Evolutionary conservation across 2,113 vertebrate genomes (phyloP).

Genomic region (Mixornis gularis): DNA sequence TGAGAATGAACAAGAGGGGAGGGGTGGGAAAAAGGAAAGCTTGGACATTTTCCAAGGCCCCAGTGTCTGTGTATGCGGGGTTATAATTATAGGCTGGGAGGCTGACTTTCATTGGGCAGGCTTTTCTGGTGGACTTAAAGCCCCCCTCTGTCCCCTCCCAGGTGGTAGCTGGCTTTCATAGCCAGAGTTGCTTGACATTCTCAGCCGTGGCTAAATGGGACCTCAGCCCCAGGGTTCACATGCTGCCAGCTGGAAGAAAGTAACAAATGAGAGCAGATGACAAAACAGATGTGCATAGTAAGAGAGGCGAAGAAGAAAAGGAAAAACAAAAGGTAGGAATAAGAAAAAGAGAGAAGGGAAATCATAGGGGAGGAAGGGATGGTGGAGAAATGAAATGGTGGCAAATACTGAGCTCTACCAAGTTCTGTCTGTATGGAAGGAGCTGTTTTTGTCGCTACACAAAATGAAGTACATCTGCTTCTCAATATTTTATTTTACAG

Average conservation of each 20-base stretch:
- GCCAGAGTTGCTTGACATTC: conserved; percentile 28
- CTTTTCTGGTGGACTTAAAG: conserved; percentile 51
- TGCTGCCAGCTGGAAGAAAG: conserved; percentile 48
- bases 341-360: neutral
- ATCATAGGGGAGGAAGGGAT: neutral
- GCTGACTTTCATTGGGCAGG: conserved; percentile 66
- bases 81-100: conserved; percentile 50
- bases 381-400: neutral
- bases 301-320: conserved; percentile 41
- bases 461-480: neutral
- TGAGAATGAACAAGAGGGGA: neutral
- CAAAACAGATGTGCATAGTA: conserved; percentile 29
- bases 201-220: conserved; percentile 17
- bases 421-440: neutral
- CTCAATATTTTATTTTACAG: neutral
- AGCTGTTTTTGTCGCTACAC: neutral
- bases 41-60: conserved; percentile 63
- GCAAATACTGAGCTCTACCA: neutral
- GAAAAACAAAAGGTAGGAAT: conserved; percentile 48
- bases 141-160: conserved; percentile 19
- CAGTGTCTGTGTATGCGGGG: conserved; percentile 42
- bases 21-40: neutral
- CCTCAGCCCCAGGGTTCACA: neutral
- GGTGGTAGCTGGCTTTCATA: conserved; percentile 51
- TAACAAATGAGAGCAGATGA: conserved; percentile 54